Conservation (phyloP, 1,140 invertebrate species). For the Laupala kohalensis region DNA sequence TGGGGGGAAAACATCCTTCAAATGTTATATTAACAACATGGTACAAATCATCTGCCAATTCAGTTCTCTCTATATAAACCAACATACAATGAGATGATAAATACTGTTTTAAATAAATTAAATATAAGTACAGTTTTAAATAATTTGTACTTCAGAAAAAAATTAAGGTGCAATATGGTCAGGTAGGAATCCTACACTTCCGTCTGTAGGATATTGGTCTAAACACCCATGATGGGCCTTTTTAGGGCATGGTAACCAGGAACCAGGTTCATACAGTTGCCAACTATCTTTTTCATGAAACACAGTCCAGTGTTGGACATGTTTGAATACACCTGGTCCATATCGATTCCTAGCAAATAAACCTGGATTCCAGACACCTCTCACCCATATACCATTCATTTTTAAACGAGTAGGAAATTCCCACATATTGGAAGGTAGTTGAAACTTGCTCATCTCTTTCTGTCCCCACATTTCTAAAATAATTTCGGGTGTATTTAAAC, state of each 20-base stretch:
- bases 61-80: no score
- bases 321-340: constrained; percentile 21
- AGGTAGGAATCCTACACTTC: constrained; percentile 14
- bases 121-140: not conserved
- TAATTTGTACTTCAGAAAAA: not conserved
- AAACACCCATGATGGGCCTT: constrained; percentile 22
- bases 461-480: constrained; percentile 12
- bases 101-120: not conserved
- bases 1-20: no score
- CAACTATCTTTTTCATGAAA: constrained; percentile 4
- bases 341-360: constrained; percentile 24
- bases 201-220: constrained; percentile 22
- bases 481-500: constrained; percentile 10
- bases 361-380: constrained; percentile 23
- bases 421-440: constrained; percentile 9
- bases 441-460: constrained; percentile 7
- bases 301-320: constrained; percentile 13
- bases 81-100: no score
- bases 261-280: not conserved
- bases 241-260: constrained; percentile 17
- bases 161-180: not conserved
- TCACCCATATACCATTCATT: constrained; percentile 21
- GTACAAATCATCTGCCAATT: no score
- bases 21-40: no score
- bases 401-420: constrained; percentile 20